phyloP scores from a whole-genome alignment of 2,113 vertebrate genomes.

The Rhodinocichla rosea region DNA sequence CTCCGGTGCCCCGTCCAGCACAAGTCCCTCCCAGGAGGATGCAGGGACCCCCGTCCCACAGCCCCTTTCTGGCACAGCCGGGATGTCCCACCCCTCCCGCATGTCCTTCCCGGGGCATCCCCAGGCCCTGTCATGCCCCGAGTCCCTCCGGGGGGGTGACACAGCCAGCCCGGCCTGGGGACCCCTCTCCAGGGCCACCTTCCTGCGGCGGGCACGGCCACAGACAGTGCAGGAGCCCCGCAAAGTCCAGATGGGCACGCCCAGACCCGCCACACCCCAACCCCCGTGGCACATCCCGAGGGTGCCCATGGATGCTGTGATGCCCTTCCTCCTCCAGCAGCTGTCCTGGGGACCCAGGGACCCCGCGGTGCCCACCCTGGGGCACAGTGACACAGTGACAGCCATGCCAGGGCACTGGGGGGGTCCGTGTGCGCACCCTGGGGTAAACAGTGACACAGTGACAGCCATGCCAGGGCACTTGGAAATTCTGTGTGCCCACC shows the following conservation, averaged over 20 bases:
- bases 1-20: fast-evolving
- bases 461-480: fast-evolving
- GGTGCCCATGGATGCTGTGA: fast-evolving
- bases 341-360: neutral
- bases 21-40: fast-evolving
- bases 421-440: neutral
- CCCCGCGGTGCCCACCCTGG: neutral
- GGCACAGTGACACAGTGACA: neutral
- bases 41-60: neutral
- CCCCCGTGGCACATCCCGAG: fast-evolving
- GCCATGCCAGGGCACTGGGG: fast-evolving
- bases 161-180: neutral
- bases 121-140: fast-evolving
- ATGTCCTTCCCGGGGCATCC: neutral
- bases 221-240: fast-evolving
- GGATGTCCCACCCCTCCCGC: neutral
- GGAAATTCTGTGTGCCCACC: fast-evolving
- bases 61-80: neutral
- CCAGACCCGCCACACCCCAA: fast-evolving
- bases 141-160: neutral
- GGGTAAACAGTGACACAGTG: fast-evolving
- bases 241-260: neutral
- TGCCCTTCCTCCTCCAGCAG: neutral
- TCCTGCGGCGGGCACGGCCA: neutral
- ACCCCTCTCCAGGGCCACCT: neutral